Percentiles rank a stretch among this genome's conserved stretches.
Evolutionary conservation across 2,888 invertebrate genomes (phyloP).

Genomic region (Phaedon cochleariae): DNA sequence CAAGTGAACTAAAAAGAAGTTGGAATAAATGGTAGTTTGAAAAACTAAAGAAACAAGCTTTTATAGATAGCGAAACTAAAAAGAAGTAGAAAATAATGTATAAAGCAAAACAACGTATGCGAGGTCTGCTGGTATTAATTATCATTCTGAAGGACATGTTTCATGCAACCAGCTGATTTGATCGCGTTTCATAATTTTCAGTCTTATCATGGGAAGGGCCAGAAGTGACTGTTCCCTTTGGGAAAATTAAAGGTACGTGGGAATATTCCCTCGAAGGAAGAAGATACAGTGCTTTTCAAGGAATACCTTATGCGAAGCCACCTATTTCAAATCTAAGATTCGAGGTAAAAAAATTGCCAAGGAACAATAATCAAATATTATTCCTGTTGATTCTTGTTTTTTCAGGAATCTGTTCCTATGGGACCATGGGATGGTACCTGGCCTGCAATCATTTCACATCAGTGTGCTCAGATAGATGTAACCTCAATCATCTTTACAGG

Average conservation of each 20-base stretch:
- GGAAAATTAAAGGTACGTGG: conserved; percentile 20
- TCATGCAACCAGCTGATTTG: no score
- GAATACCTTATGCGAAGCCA: conserved; percentile 37
- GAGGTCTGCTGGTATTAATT: no score
- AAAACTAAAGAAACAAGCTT: no score
- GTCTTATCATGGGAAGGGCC: conserved; percentile 2
- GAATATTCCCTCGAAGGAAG: conserved; percentile 15
- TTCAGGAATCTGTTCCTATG: conserved; percentile 45
- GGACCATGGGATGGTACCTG: conserved; percentile 48
- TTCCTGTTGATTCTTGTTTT: neutral
- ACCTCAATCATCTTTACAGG: neutral
- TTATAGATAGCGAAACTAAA: no score
- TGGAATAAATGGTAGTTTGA: no score
- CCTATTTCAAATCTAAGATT: conserved; percentile 33
- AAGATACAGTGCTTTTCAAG: conserved; percentile 30
- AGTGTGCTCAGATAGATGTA: conserved; percentile 40
- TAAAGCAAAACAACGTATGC: no score
- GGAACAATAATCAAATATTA: neutral
- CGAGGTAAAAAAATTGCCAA: conserved; percentile 32
- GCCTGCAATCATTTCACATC: conserved; percentile 45
- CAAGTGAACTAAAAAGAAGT: no score
- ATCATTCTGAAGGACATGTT: no score
- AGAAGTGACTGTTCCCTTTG: conserved; percentile 20
- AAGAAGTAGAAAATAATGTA: no score
- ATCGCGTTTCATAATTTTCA: neutral